Percentiles rank a stretch among this genome's conserved stretches.
These are phyloP conservation scores for Esox masquinongy DNA, from an alignment of 2,797 vertebrate genomes.

Conservation along the genomic window DNA sequence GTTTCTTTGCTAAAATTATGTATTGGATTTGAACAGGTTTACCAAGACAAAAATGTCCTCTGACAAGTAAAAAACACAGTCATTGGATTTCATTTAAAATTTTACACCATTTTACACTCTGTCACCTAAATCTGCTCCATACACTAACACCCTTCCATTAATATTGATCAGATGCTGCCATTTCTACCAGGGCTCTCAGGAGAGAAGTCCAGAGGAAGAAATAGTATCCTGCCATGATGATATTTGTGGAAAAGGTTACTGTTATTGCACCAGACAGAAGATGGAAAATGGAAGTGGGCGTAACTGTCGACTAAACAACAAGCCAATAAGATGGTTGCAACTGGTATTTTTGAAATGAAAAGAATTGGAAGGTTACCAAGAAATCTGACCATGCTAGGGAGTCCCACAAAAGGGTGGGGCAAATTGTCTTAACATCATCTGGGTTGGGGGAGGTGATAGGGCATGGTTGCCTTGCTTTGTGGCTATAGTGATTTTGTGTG, in stretches of 20 bases:
- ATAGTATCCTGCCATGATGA: neutral
- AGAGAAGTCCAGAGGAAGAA: neutral
- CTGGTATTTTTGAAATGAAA: neutral
- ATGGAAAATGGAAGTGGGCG: neutral
- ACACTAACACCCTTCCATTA: neutral
- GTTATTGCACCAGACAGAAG: slow-evolving; percentile 5
- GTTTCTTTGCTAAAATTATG: neutral
- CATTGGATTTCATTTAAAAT: neutral
- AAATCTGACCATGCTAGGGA: too few relatives aligned
- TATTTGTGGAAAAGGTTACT: neutral
- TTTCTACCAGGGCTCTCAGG: neutral
- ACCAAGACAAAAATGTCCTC: neutral
- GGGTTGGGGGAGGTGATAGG: too few relatives aligned
- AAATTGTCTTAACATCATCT: too few relatives aligned
- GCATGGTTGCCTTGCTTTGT: too few relatives aligned
- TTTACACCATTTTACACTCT: neutral
- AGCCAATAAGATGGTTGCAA: neutral
- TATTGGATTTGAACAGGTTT: neutral
- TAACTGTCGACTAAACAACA: neutral
- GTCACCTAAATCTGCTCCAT: neutral
- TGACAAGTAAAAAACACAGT: too few relatives aligned
- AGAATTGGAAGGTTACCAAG: too few relatives aligned
- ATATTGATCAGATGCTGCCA: neutral
- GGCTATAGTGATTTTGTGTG: too few relatives aligned
- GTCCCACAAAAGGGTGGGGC: too few relatives aligned